Conservation (phyloP, 64 coral and sea anemone genomes). For the Platygyra sinensis region DNA sequence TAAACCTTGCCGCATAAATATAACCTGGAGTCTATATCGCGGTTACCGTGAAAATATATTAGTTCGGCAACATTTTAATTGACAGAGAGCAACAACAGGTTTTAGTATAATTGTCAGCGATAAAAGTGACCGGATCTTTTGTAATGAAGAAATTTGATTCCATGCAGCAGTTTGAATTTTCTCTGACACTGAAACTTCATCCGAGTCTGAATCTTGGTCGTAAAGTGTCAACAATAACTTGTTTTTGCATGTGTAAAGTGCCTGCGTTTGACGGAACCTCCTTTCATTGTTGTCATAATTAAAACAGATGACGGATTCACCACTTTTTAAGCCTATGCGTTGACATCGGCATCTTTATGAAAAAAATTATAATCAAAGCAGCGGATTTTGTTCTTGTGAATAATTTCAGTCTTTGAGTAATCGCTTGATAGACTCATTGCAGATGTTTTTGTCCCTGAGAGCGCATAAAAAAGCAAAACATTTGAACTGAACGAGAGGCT, state of each 20-base stretch:
- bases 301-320: not conserved
- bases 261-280: not conserved
- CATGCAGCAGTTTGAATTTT: not conserved
- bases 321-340: conserved; percentile 15
- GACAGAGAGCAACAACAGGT: too few relatives aligned
- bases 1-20: too few relatives aligned
- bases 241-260: not conserved
- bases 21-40: too few relatives aligned
- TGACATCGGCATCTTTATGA: conserved; percentile 15
- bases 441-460: not conserved
- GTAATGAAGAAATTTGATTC: not conserved
- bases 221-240: not conserved
- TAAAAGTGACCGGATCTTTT: too few relatives aligned
- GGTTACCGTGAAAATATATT: too few relatives aligned
- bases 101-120: too few relatives aligned
- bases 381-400: conserved; percentile 1
- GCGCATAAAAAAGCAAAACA: not conserved
- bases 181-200: not conserved
- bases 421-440: not conserved
- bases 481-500: not conserved
- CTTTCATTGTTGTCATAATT: not conserved
- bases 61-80: too few relatives aligned
- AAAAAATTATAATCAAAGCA: too few relatives aligned
- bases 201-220: not conserved
- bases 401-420: not conserved